Conservation (phyloP, 2,888 invertebrate genomes). For the Ptychoptera albimana region DNA sequence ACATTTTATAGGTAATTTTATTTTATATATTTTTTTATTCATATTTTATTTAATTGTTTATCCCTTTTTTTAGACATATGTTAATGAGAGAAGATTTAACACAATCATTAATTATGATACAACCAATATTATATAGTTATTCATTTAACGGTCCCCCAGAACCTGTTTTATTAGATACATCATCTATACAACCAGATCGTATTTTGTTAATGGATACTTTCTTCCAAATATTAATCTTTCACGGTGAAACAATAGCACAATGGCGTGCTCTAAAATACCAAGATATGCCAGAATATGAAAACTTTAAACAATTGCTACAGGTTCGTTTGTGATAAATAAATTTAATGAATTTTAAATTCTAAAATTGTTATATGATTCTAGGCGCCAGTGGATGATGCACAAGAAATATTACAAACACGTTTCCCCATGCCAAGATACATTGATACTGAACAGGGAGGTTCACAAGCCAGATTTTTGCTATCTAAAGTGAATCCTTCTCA, state of each 20-base stretch:
- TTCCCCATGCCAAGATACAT: slow-evolving; percentile 99
- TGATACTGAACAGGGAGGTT: slow-evolving; percentile 98
- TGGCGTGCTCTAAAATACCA: slow-evolving; percentile 95
- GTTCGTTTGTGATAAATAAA: slow-evolving; percentile 5
- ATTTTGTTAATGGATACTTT: slow-evolving; percentile 99
- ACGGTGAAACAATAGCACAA: slow-evolving; percentile 96
- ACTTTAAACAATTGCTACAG: slow-evolving; percentile 80
- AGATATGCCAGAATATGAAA: slow-evolving; percentile 93
- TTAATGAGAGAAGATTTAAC: slow-evolving; percentile 93
- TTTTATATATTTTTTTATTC: slow-evolving; percentile 7
- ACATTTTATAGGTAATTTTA: slow-evolving; percentile 74
- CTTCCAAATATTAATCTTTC: slow-evolving; percentile 99
- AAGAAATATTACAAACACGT: slow-evolving; percentile 86
- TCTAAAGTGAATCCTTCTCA: slow-evolving; percentile 99
- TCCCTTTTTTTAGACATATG: slow-evolving; percentile 67
- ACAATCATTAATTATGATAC: slow-evolving; percentile 98
- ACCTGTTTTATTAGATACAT: slow-evolving; percentile 92
- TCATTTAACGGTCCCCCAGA: slow-evolving; percentile 96
- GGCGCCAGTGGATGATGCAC: slow-evolving; percentile 94
- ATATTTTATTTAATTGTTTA: slow-evolving; percentile 27
- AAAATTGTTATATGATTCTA: slow-evolving; percentile 26
- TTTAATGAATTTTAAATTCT: neutral
- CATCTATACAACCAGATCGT: slow-evolving; percentile 91
- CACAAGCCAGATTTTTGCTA: slow-evolving; percentile 93
- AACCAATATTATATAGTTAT: slow-evolving; percentile 97